These are phyloP conservation scores for Ceuthmochares aereus DNA, from an alignment of 2,113 vertebrate genomes.

Conservation along the genomic window DNA sequence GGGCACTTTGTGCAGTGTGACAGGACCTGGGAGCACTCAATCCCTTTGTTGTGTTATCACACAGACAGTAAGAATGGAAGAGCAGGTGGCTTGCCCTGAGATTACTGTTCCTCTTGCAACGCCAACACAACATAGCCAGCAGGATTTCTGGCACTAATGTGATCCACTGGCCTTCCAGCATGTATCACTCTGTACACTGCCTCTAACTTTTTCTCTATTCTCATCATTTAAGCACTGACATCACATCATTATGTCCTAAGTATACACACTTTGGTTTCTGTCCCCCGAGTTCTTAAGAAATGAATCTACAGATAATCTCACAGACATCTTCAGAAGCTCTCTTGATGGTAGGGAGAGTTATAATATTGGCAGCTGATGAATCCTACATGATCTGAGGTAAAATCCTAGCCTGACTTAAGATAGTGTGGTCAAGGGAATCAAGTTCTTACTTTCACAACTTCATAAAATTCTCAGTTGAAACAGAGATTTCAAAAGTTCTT, in stretches of 20 bases:
- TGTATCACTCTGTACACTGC: neutral
- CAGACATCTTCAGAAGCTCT: neutral
- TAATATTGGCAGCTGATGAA: neutral
- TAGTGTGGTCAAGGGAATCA: neutral
- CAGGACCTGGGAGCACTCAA: neutral
- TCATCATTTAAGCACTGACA: neutral
- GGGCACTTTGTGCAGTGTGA: neutral
- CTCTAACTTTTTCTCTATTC: neutral
- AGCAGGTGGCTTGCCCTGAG: neutral
- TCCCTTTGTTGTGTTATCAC: fast-evolving
- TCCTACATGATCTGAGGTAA: neutral
- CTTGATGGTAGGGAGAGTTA: neutral
- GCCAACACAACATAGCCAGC: neutral
- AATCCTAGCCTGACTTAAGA: neutral
- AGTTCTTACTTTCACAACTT: neutral
- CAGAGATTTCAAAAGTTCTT: neutral
- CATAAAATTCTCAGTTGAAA: neutral
- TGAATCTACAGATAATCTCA: neutral
- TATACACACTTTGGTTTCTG: neutral
- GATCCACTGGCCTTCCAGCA: neutral
- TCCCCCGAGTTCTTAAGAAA: neutral
- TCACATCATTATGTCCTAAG: neutral
- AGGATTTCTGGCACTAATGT: neutral
- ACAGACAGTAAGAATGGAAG: neutral
- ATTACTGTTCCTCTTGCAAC: neutral